Base-by-base conservation (phyloP, 1,140 invertebrate species). In the Planococcus citri region DNA sequence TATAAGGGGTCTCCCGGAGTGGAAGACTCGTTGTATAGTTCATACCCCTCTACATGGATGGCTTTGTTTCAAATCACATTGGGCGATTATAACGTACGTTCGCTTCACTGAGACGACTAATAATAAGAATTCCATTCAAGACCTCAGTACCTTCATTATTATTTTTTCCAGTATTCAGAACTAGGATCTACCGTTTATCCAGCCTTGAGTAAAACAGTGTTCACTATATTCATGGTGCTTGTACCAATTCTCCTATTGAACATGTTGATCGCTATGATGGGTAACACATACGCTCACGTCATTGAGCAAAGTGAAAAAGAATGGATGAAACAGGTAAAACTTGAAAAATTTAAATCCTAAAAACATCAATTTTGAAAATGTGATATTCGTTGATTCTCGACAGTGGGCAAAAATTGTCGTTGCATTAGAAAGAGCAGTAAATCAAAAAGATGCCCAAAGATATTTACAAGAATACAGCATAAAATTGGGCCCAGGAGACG, bases 221-320 rank as follows among this genome's bases (percentile, higher is more conserved):
- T 99, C 78, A 88, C 93, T 0, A 83, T 97, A 29, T 98, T 98
- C 78, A 98, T 98, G 93, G 91, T 98, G 21, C 87, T 98, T 64
- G 93, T 98, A 70, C 95, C 95, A 0, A 96, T 98, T 75, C 80
- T 98, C 20, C 80, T 98, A 73, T 83, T 98, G 3, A 98, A 98
- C 85, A 93, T 98, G 93, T 84, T 98, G 75, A 98, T 98, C 73
- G 95, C 96, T 71, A 98, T 98, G 95, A 98, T 98, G 94, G 94
- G 93, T 70, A 98, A 97, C 78, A 98, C 95, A 0, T 98, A 97
- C 76, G 94, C 95, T 2, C 91, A 97, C 74, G 93, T 99, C 67
- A 98, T 98, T 71, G 91, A 95, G 77, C 93, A 96, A 77, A 97
- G 95, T 61, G 95, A 98, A 78, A 98, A 98, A 78, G 95, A 98